These are phyloP conservation scores for Selene dorsalis DNA, from an alignment of 2,797 vertebrate species.

Conservation along the genomic window DNA sequence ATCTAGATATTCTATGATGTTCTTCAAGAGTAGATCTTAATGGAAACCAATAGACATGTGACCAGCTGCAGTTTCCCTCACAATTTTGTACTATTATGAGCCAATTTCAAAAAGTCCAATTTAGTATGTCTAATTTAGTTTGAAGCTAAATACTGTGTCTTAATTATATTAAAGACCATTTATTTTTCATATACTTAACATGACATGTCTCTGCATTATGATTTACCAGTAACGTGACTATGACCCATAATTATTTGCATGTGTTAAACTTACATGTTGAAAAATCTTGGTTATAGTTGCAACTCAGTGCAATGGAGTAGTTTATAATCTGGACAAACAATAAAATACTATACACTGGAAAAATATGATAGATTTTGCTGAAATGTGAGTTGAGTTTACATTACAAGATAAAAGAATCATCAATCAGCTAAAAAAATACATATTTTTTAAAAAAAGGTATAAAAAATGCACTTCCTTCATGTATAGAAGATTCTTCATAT, in stretches of 20 bases:
- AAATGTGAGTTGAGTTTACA: neutral
- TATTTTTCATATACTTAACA: neutral
- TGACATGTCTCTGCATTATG: neutral
- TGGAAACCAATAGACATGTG: neutral
- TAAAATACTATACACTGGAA: constrained; percentile 26
- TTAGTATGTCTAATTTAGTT: neutral
- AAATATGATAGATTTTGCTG: constrained; percentile 15
- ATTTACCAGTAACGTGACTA: neutral
- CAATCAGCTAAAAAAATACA: constrained; percentile 17
- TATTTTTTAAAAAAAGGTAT: constrained; percentile 3
- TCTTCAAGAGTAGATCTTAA: neutral
- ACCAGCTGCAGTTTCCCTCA: neutral
- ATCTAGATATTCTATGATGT: constrained; percentile 1
- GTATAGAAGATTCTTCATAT: constrained; percentile 30
- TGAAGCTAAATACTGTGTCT: neutral
- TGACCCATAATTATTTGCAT: neutral
- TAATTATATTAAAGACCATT: neutral
- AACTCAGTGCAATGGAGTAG: constrained; percentile 2
- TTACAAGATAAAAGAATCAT: constrained; percentile 17
- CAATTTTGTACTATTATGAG: neutral
- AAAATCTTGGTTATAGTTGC: neutral
- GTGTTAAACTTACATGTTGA: neutral
- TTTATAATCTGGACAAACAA: constrained; percentile 19
- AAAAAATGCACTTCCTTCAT: constrained; percentile 34
- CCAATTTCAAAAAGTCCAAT: neutral